Evolutionary conservation across 2,888 invertebrate genomes (phyloP).

Genomic region (Abrostola tripartita): DNA sequence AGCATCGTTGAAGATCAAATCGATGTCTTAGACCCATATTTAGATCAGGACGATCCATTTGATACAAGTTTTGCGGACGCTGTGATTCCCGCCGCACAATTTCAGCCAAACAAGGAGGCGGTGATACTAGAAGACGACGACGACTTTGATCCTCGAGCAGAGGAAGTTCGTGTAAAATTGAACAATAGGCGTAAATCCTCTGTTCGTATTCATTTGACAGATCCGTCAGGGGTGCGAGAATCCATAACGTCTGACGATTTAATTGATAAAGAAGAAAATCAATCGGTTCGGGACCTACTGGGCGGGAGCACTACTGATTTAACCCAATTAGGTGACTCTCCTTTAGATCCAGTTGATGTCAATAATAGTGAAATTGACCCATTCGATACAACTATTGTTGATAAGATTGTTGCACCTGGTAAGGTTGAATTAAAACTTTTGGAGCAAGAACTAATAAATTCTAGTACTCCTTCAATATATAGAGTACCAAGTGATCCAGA

Average conservation of each 20-base stretch:
- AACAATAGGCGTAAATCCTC: slow-evolving; percentile 85
- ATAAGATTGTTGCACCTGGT: slow-evolving; percentile 92
- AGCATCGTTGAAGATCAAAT: slow-evolving; percentile 83
- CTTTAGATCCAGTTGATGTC: slow-evolving; percentile 89
- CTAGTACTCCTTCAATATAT: slow-evolving; percentile 70
- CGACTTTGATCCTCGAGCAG: slow-evolving; percentile 90
- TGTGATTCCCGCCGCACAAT: slow-evolving; percentile 87
- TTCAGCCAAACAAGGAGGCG: slow-evolving; percentile 80
- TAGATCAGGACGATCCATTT: slow-evolving; percentile 93
- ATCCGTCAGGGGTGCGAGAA: slow-evolving; percentile 89
- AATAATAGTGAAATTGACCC: slow-evolving; percentile 91
- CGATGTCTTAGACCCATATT: slow-evolving; percentile 81
- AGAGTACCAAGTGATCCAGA: slow-evolving; percentile 92
- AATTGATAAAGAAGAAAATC: slow-evolving; percentile 77
- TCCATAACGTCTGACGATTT: slow-evolving; percentile 87
- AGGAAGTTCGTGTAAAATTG: slow-evolving; percentile 82
- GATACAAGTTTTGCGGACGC: slow-evolving; percentile 95
- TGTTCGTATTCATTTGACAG: slow-evolving; percentile 89
- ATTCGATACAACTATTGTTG: slow-evolving; percentile 94
- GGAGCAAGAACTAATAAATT: slow-evolving; percentile 92
- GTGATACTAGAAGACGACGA: slow-evolving; percentile 83
- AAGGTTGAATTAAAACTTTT: slow-evolving; percentile 93
- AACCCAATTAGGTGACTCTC: slow-evolving; percentile 90
- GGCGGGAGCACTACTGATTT: slow-evolving; percentile 94
- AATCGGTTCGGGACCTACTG: slow-evolving; percentile 90